Base-by-base conservation (phyloP, 2,797 vertebrate genomes). In the Cephalopachus bancanus region DNA sequence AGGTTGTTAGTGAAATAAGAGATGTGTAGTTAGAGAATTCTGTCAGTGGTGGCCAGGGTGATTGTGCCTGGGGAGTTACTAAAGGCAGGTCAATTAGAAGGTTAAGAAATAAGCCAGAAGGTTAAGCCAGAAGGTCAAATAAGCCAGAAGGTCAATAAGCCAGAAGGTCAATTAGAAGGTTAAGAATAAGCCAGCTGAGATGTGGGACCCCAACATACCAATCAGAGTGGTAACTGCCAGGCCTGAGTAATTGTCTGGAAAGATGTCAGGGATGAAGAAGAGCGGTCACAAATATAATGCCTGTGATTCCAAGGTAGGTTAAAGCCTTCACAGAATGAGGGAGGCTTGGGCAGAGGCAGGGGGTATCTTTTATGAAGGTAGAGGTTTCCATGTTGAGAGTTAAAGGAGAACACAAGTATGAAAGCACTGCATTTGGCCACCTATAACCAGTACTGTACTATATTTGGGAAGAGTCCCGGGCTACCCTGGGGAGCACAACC, bases 161-260 rank as follows among this genome's bases (percentile, higher is more conserved):
- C 37, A 37, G 37, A 37, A 89, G 85, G n/a, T 75, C 79, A 91
- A 96, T 37, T 28, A 83, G 64, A 83, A 96, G 79, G 89, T 37
- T 76, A 85, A 79, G 22, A 93, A 86, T 80, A 96, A 89, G 67
- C 22, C 55, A 86, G 51, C 55, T 91, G 79, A 96, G 67, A 97
- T 49, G 12, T 1, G 10, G 69, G 64, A 55, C 11, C 78, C 91
- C 92, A 49, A 49, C 88, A n/a, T n/a, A n/a, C 95, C 88, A 93
- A 69, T 57, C 74, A 91, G 37, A 92, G 78, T 28, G 53, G 53
- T 83, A 83, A 67, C 84, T 94, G 59, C 11, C n/a, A 85, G 75
- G 72, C 33, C 67, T 79, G 53, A 69, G 67, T 79, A 97, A 93
- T 72, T 93, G 57, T 91, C 17, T 76, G 67, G 81, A 91, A 95